A percentile compares a stretch with the other conserved stretches of the same genome.
Evolutionary conservation across 2,888 invertebrate genomes (phyloP).

Genomic region (Galerucella calmariensis): DNA sequence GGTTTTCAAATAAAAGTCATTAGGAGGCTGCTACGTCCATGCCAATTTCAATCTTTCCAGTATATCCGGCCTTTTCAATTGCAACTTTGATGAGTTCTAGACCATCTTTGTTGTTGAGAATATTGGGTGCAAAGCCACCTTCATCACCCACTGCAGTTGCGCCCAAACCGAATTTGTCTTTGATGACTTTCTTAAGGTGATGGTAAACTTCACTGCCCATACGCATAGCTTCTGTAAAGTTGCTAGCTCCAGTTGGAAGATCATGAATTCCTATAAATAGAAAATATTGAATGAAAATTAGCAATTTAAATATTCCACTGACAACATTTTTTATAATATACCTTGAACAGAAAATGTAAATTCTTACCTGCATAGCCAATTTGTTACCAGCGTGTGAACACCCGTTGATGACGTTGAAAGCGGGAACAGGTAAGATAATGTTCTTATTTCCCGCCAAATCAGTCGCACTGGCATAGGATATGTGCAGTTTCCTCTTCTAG

Average conservation of each 20-base stretch:
- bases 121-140: slow-evolving; percentile 99
- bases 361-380: slow-evolving; percentile 83
- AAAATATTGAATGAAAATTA: not conserved
- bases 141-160: slow-evolving; percentile 99
- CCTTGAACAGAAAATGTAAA: not conserved
- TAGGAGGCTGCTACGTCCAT: slow-evolving; percentile 99
- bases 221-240: slow-evolving; percentile 97
- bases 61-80: slow-evolving; percentile 95
- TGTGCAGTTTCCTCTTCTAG: no score
- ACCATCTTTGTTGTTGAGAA: slow-evolving; percentile 96
- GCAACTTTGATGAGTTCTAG: slow-evolving; percentile 87
- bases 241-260: slow-evolving; percentile 80
- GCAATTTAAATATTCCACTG: not conserved
- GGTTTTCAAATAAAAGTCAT: not conserved
- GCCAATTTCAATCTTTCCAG: slow-evolving; percentile 96
- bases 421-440: slow-evolving; percentile 95
- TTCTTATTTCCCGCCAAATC: slow-evolving; percentile 92
- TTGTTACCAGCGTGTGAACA: slow-evolving; percentile 99
- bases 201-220: slow-evolving; percentile 99
- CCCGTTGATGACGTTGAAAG: slow-evolving; percentile 99
- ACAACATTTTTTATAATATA: no score
- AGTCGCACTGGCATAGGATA: no score
- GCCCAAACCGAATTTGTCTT: slow-evolving; percentile 94
- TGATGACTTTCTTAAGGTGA: slow-evolving; percentile 96
- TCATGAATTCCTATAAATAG: slow-evolving; percentile 61